phyloP scores from a whole-genome alignment of 2,797 vertebrate species.

The Petrocephalus sullivani region DNA sequence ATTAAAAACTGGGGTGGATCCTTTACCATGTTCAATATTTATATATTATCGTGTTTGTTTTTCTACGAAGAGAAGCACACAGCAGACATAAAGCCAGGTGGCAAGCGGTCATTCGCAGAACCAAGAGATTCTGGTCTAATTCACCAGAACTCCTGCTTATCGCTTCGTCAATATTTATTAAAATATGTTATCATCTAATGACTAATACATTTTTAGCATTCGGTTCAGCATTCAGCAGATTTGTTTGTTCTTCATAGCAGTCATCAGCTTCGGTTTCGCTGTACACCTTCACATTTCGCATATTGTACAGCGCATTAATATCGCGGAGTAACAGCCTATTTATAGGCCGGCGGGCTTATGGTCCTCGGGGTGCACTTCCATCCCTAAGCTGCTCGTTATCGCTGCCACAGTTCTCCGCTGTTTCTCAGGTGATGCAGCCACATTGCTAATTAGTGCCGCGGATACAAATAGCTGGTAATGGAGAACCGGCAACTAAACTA shows the following conservation, averaged over 20 bases:
- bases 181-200: neutral
- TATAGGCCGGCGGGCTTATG: neutral
- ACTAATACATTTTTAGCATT: neutral
- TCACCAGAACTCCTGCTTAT: neutral
- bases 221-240: neutral
- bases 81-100: neutral
- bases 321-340: neutral
- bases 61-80: neutral
- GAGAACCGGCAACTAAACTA: neutral
- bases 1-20: neutral
- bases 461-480: neutral
- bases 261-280: neutral
- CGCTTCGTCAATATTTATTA: conserved; percentile 11
- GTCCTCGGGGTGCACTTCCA: neutral
- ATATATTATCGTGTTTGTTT: neutral
- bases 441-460: conserved; percentile 2
- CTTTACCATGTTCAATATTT: neutral
- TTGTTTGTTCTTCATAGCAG: neutral
- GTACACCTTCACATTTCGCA: neutral
- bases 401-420: neutral
- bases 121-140: neutral
- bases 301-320: conserved; percentile 2
- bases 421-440: conserved; percentile 5
- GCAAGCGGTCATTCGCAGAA: neutral
- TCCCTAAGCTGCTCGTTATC: conserved; percentile 14